Percentiles rank a stretch among this genome's conserved stretches.
Conservation (phyloP, 2,888 invertebrate genomes). For the Erynnis tages region DNA sequence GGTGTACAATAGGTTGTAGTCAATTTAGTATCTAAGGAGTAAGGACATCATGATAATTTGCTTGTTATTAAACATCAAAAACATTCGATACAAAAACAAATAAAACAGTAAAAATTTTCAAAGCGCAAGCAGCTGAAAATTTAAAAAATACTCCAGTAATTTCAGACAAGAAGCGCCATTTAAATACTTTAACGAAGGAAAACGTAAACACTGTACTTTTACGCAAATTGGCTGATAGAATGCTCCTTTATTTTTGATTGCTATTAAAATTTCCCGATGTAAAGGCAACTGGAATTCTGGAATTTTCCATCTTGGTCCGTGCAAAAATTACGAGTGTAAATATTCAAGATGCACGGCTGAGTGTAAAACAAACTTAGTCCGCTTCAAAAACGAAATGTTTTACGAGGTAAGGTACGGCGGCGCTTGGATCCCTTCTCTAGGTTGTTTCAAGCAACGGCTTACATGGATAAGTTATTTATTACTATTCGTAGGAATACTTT, state of each 20-base stretch:
- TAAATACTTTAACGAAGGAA: neutral
- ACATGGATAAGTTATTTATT: no score
- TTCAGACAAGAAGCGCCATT: neutral
- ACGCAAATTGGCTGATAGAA: slow-evolving; percentile 21
- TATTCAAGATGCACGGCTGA: slow-evolving; percentile 33
- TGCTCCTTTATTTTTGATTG: slow-evolving; percentile 20
- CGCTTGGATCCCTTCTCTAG: slow-evolving; percentile 19
- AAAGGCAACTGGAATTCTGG: slow-evolving; percentile 11
- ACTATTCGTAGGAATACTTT: no score
- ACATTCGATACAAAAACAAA: no score
- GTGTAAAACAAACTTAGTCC: slow-evolving; percentile 38
- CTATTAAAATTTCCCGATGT: slow-evolving; percentile 20
- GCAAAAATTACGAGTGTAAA: slow-evolving; percentile 30
- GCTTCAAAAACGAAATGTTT: slow-evolving; percentile 42
- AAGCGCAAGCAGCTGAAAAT: no score
- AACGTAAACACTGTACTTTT: slow-evolving; percentile 14
- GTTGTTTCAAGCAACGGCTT: slow-evolving; percentile 5
- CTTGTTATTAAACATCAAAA: no score
- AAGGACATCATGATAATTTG: no score
- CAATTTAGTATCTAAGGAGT: no score
- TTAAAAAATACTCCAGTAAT: neutral
- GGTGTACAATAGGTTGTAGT: no score
- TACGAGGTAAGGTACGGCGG: slow-evolving; percentile 36
- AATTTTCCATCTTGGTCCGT: slow-evolving; percentile 13
- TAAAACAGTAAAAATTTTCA: no score